Evolutionary conservation across 2,888 invertebrate species (phyloP).

Genomic region (Caenorhabditis zanzibari): DNA sequence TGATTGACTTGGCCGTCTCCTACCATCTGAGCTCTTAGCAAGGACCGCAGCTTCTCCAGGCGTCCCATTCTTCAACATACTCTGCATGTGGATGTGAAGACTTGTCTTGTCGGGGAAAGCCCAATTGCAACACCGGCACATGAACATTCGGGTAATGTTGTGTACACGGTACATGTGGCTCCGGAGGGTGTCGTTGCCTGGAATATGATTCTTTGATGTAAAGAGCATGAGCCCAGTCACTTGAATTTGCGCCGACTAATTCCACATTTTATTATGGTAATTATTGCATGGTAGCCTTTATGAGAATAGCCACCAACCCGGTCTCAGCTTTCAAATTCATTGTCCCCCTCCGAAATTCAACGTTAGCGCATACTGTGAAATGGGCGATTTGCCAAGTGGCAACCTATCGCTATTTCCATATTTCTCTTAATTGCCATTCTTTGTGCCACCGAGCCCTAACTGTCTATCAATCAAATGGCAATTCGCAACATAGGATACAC

Average conservation of each 20-base stretch:
- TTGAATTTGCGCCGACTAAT: constrained; percentile 49
- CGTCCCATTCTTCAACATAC: constrained; percentile 76
- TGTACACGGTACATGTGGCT: constrained; percentile 83
- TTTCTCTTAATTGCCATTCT: constrained; percentile 61
- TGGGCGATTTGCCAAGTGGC: constrained; percentile 21
- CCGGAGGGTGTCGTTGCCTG: constrained; percentile 83
- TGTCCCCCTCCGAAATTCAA: constrained; percentile 21
- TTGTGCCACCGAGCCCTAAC: constrained; percentile 62
- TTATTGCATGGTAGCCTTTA: constrained; percentile 32
- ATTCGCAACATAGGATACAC: constrained; percentile 52
- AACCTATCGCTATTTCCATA: constrained; percentile 55
- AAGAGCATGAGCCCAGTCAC: constrained; percentile 7
- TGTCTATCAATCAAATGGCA: constrained; percentile 60
- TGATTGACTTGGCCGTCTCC: not conserved
- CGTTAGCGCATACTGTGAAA: constrained; percentile 44
- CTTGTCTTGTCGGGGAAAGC: constrained; percentile 82
- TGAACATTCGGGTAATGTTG: constrained; percentile 83
- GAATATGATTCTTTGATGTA: constrained; percentile 56
- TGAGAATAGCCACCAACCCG: constrained; percentile 19
- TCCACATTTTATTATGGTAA: constrained; percentile 54
- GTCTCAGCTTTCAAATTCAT: constrained; percentile 58
- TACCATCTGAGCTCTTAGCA: constrained; percentile 79
- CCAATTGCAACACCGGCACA: constrained; percentile 84
- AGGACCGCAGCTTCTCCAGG: constrained; percentile 81
- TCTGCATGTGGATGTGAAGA: constrained; percentile 81